Percentiles rank a stretch among this genome's conserved stretches.
These are phyloP conservation scores for Parnassius smintheus DNA, from an alignment of 2,888 invertebrate species.

Conservation along the genomic window DNA sequence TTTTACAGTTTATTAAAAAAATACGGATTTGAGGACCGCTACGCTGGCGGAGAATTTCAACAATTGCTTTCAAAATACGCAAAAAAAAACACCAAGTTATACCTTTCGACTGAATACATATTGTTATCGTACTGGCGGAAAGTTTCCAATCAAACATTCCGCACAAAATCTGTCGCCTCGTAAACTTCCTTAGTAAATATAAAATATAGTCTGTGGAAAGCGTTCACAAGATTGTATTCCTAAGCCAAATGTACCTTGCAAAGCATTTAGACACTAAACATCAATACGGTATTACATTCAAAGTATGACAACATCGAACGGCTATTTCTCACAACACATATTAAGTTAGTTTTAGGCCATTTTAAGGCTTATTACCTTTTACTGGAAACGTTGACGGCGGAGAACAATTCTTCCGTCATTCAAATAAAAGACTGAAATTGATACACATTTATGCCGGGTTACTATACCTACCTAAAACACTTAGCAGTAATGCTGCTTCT, in stretches of 20 bases:
- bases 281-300: conserved; percentile 8
- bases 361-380: not conserved
- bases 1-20: too few relatives aligned
- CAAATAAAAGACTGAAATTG: too few relatives aligned
- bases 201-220: conserved; percentile 10
- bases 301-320: conserved; percentile 3
- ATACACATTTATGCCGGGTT: too few relatives aligned
- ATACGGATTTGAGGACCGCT: too few relatives aligned
- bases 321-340: conserved; percentile 13
- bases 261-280: conserved; percentile 7
- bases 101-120: too few relatives aligned
- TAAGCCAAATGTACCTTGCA: not conserved
- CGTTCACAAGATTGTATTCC: conserved; percentile 15
- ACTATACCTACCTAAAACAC: too few relatives aligned
- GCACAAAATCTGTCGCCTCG: not conserved
- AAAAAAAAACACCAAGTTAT: too few relatives aligned
- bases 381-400: not conserved
- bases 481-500: too few relatives aligned
- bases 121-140: too few relatives aligned
- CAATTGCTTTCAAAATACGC: too few relatives aligned
- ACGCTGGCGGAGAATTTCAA: too few relatives aligned
- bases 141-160: too few relatives aligned
- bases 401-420: not conserved
- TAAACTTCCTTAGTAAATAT: not conserved
- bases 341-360: conserved; percentile 1